Evolutionary conservation across 1,140 invertebrate species (phyloP).

Genomic region (Zophobas atratus): DNA sequence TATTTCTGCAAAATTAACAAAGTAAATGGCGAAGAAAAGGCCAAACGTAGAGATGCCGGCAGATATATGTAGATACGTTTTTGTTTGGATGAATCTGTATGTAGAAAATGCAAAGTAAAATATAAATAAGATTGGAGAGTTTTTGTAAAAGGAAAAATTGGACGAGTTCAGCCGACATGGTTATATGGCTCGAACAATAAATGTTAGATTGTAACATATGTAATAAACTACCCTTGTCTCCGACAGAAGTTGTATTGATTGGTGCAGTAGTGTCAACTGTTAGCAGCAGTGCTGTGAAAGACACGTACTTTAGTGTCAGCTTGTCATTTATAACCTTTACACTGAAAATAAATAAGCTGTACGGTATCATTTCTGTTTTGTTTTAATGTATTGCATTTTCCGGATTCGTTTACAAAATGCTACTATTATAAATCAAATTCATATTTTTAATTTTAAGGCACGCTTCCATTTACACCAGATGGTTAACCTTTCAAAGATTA

Average conservation of each 20-base stretch:
- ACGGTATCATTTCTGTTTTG: background rate
- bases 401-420: background rate
- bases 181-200: conserved; percentile 26
- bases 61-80: background rate
- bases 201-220: conserved; percentile 32
- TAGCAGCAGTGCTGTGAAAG: conserved; percentile 24
- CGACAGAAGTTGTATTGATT: conserved; percentile 35
- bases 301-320: conserved; percentile 4
- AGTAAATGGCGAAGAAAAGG: conserved; percentile 8
- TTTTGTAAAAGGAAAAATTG: conserved; percentile 2
- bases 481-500: background rate
- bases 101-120: background rate
- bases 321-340: conserved; percentile 22
- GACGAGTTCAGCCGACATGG: background rate
- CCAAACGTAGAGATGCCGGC: background rate
- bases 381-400: background rate
- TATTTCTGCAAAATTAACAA: conserved; percentile 20
- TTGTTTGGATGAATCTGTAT: background rate
- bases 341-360: background rate
- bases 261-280: conserved; percentile 32
- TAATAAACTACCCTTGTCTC: conserved; percentile 39
- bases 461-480: too few species aligned
- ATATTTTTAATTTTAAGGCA: too few species aligned
- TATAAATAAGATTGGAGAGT: background rate
- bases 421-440: background rate